A percentile compares a stretch with the other conserved stretches of the same genome.
Conservation (phyloP, 53 echinoderm and acorn worm species). For the Mesocentrotus franciscanus region DNA sequence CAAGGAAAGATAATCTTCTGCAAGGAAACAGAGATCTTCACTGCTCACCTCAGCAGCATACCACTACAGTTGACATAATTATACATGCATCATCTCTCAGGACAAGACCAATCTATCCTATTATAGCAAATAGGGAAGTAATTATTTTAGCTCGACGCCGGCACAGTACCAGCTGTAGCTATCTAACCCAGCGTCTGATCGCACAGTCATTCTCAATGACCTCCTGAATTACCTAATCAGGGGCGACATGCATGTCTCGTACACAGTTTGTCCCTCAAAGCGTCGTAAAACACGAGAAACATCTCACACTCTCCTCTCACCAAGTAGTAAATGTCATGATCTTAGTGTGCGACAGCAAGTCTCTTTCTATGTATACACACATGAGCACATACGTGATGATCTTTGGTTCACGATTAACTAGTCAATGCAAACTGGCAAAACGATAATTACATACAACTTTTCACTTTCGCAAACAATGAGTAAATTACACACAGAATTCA, state of each 20-base stretch:
- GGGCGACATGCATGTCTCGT: not conserved
- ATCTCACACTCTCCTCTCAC: not conserved
- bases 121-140: constrained; percentile 10
- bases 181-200: not conserved
- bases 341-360: not conserved
- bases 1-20: not conserved
- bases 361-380: not conserved
- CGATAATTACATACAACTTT: not conserved
- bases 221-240: constrained; percentile 9
- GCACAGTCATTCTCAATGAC: not conserved
- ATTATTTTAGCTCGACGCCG: not conserved
- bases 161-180: not conserved
- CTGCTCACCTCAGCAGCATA: not conserved
- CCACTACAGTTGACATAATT: not conserved
- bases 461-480: not conserved
- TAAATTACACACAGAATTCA: too few relatives aligned
- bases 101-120: not conserved
- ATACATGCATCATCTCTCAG: not conserved
- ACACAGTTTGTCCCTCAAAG: not conserved
- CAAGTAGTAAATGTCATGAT: constrained; percentile 29
- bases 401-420: not conserved
- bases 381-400: too few relatives aligned
- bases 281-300: not conserved
- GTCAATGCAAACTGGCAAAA: not conserved
- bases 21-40: not conserved